Evolutionary conservation across 2,888 invertebrate genomes (phyloP).

Genomic region (Myopa testacea): DNA sequence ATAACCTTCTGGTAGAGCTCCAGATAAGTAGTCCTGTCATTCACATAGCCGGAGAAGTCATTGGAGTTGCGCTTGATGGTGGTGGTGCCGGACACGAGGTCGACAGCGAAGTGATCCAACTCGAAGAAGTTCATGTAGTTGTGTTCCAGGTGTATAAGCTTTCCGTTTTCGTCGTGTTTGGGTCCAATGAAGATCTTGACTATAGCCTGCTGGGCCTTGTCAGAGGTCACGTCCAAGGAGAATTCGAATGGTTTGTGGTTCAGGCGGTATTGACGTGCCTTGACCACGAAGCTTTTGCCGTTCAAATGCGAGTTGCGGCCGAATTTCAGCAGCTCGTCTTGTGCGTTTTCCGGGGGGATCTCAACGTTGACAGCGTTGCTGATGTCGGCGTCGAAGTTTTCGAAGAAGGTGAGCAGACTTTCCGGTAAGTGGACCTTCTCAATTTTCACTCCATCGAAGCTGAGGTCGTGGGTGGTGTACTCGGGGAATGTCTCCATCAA

Average conservation of each 20-base stretch:
- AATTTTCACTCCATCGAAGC: constrained; percentile 75
- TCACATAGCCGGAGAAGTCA: constrained; percentile 75
- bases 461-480: constrained; percentile 74
- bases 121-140: constrained; percentile 77
- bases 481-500: constrained; percentile 73
- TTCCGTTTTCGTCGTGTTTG: constrained; percentile 73
- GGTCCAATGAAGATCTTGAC: constrained; percentile 80
- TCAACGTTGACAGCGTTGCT: constrained; percentile 66
- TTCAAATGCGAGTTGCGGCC: constrained; percentile 62
- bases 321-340: constrained; percentile 54
- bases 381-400: constrained; percentile 76
- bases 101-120: constrained; percentile 75
- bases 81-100: constrained; percentile 72
- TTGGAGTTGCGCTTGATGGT: constrained; percentile 73
- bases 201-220: constrained; percentile 73
- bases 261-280: constrained; percentile 74
- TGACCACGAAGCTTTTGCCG: constrained; percentile 69
- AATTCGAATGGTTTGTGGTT: constrained; percentile 77
- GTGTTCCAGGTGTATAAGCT: constrained; percentile 70
- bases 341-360: constrained; percentile 67
- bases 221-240: constrained; percentile 72
- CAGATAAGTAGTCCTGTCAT: constrained; percentile 71
- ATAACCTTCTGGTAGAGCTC: constrained; percentile 70
- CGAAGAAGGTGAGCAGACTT: constrained; percentile 77
- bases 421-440: constrained; percentile 73